Percentiles rank a stretch among this genome's conserved stretches.
Evolutionary conservation across 2,113 vertebrate species (phyloP).

Genomic region (Xenopus borealis): DNA sequence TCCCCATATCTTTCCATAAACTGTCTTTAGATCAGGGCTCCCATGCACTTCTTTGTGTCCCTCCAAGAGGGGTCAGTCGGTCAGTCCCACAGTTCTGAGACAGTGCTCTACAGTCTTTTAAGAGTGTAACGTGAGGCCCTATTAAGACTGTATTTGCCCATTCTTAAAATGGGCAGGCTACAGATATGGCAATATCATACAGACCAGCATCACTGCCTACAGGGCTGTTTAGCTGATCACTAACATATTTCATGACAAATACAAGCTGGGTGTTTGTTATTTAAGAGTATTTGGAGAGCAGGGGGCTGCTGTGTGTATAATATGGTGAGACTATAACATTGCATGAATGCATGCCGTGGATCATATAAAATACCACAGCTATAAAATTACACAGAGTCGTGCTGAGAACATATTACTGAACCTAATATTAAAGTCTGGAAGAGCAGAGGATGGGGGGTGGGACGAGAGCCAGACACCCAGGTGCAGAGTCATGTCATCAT

Average conservation of each 20-base stretch:
- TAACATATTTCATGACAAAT: too few relatives aligned
- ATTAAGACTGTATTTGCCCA: too few relatives aligned
- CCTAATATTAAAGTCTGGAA: neutral
- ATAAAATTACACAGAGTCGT: conserved; percentile 2
- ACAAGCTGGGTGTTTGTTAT: neutral
- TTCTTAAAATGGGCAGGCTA: too few relatives aligned
- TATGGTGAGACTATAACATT: conserved; percentile 7
- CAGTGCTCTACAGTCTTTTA: too few relatives aligned
- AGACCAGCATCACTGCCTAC: neutral
- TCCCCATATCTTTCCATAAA: too few relatives aligned
- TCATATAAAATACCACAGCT: conserved; percentile 7
- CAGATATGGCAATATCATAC: too few relatives aligned
- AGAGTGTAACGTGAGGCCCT: too few relatives aligned
- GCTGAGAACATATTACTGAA: conserved; percentile 15
- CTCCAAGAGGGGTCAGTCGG: too few relatives aligned
- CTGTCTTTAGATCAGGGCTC: too few relatives aligned
- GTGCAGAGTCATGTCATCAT: neutral
- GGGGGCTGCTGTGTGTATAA: neutral
- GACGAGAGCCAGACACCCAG: neutral
- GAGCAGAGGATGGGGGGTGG: neutral
- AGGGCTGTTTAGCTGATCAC: neutral
- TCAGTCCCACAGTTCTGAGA: too few relatives aligned
- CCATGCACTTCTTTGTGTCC: too few relatives aligned
- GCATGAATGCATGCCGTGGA: conserved; percentile 12
- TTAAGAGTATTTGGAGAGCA: conserved; percentile 6